A percentile compares a stretch with the other conserved stretches of the same genome.
Conservation (phyloP, 1,140 invertebrate species). For the Drosophila baimaii region DNA sequence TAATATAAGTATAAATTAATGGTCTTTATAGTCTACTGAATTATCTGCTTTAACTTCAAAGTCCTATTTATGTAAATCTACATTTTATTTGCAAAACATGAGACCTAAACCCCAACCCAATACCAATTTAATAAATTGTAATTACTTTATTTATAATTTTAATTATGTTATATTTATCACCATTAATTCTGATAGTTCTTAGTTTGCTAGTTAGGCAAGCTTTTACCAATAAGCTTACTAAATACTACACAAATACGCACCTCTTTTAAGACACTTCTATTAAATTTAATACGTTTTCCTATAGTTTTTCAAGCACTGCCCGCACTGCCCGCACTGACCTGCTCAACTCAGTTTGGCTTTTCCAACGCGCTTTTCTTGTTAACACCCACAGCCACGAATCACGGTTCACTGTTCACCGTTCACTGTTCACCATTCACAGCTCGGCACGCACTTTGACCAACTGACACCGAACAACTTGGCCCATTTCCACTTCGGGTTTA, state of each 20-base stretch:
- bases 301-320: neutral
- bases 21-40: too few species aligned
- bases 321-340: slow-evolving; percentile 56
- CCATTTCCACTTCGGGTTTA: slow-evolving; percentile 58
- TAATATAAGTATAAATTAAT: too few species aligned
- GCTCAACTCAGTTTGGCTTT: slow-evolving; percentile 23
- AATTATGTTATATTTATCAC: too few species aligned
- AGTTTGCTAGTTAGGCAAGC: too few species aligned
- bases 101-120: too few species aligned
- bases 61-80: too few species aligned
- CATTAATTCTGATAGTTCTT: too few species aligned
- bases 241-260: slow-evolving; percentile 13
- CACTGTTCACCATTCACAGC: slow-evolving; percentile 23
- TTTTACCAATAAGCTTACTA: neutral
- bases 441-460: slow-evolving; percentile 74
- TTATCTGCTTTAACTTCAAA: too few species aligned
- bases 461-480: slow-evolving; percentile 69
- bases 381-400: slow-evolving; percentile 18
- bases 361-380: slow-evolving; percentile 33
- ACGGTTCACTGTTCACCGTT: slow-evolving; percentile 18
- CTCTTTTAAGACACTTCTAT: neutral
- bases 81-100: too few species aligned
- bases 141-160: too few species aligned
- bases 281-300: neutral
- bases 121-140: too few species aligned